Evolutionary conservation across 2,888 invertebrate species (phyloP), one percentile per base, ranked within the genome.

Genomic region (Aquatica leii): DNA sequence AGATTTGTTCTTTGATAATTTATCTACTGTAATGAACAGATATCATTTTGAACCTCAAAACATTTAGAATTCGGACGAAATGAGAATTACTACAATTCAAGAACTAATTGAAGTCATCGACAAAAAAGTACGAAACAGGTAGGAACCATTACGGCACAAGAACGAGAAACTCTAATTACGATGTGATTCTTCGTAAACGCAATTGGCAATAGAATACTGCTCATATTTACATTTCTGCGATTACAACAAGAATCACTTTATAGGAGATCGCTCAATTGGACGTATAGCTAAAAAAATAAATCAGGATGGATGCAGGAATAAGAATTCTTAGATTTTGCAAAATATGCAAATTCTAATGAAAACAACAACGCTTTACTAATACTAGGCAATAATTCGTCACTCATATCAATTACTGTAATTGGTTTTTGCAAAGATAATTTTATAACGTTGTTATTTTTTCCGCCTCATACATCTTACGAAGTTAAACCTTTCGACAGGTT

Each of bases 61-160:
- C n/a, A 51, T 51, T 5, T 31, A 51, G 5, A 51, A 51, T 15
- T 8, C 15, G n/a, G 80, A 80, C 55, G 77, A 81, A 67, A 77
- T 77, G 1, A 79, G 78, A 0, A 63, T 79, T 0, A 78, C 80
- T 4, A 80, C 80, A 1, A 81, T 81, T 1, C 78, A 80, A 60
- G 77, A 74, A 60, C 80, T 79, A 5, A n/a, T 40, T 61, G 37
- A 69, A 57, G 79, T 15, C 40, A 79, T 51, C 77, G 76, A 62
- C 60, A 48, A n/a, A 72, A 71, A 65, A 78, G 77, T 8, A 51
- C 56, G 1, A 75, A 73, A 55, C 75, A 78, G 60, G 68, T 79
- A 11, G 76, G 76, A 11, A 43, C 66, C 6, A 37, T 76, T 4
- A 75, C 75, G 12, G 76, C 76, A 11, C 73, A 66, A 14, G 76